phyloP scores from a whole-genome alignment of 2,113 vertebrate genomes.

The Anser brachyrhynchus region DNA sequence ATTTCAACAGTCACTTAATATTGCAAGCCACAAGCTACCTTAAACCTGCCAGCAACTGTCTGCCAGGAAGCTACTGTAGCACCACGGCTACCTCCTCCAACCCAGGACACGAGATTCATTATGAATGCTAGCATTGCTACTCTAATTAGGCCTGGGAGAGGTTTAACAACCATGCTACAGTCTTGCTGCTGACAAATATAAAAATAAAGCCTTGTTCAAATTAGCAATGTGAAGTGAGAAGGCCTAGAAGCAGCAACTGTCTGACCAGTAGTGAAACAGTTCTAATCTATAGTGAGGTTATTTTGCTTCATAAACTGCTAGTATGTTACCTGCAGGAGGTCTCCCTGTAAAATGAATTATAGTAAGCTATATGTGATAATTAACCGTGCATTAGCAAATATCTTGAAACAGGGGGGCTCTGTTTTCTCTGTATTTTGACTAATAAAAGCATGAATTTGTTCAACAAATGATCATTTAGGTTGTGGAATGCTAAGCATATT shows the following conservation, averaged over 20 bases:
- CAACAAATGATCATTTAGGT: conserved; percentile 89
- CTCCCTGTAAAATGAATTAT: conserved; percentile 88
- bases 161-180: conserved; percentile 92
- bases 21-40: conserved; percentile 84
- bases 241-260: conserved; percentile 85
- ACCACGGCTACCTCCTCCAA: conserved; percentile 77
- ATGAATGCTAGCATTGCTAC: conserved; percentile 91
- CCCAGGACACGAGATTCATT: conserved; percentile 83
- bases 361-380: conserved; percentile 90
- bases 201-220: conserved; percentile 97
- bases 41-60: conserved; percentile 82
- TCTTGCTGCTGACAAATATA: conserved; percentile 89
- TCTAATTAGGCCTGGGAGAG: conserved; percentile 92
- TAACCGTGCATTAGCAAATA: conserved; percentile 89
- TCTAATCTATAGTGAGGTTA: conserved; percentile 88
- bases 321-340: conserved; percentile 86
- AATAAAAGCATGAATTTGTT: conserved; percentile 90
- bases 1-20: conserved; percentile 89
- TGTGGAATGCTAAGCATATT: conserved; percentile 84
- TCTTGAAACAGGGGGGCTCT: conserved; percentile 85
- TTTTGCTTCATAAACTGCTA: conserved; percentile 89
- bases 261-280: conserved; percentile 81
- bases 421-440: conserved; percentile 86
- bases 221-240: conserved; percentile 88
- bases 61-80: conserved; percentile 86